Evolutionary conservation across 2,888 invertebrate genomes (phyloP), one percentile per base, ranked within the genome.

Genomic region (Drosophila sordidula): DNA sequence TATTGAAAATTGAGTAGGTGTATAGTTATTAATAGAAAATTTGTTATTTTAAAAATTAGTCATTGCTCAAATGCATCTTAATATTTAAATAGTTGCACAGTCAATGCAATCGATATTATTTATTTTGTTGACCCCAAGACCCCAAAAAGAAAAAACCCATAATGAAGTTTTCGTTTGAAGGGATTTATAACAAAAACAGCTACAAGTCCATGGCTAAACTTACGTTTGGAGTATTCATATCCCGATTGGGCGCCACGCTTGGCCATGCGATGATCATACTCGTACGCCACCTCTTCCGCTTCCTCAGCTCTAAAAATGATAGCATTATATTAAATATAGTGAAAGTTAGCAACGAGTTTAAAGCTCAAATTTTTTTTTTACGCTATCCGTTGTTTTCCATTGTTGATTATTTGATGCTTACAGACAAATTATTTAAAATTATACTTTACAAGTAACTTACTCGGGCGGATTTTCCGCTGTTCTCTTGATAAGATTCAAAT

Each of bases 371-470:
- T n/a, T 57, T 0, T 57, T 0, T 32, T 49, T 36, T 16, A 59
- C 71, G 65, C 42, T 49, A 54, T 42, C 3, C 22, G 50, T 56
- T 26, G 46, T 14, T 41, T 45, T 72, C 77, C 61, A n/a, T 32
- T 54, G 29, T 59, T 54, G 46, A 25, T 44, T 51, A 47, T 50
- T 38, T 52, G 50, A 55, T 44, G 63, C 50, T 44, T 64, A 63
- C 59, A 38, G 51, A 56, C 59, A 66, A 72, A 64, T 70, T 41
- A 81, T 71, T 72, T 42, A 78, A 76, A 80, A 73, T 86, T 83
- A 85, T 85, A 85, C 85, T 87, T 85, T 85, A 85, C 85, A 86
- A 81, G 73, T 77, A 79, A 86, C 86, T 86, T 86, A 86, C 86
- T 86, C 86, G 57, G 82, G 81, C 89, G 85, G 85, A 88, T 73